A percentile compares a stretch with the other conserved stretches of the same genome.
Conservation (phyloP, 2,888 invertebrate genomes). For the Stratiomys singularior region DNA sequence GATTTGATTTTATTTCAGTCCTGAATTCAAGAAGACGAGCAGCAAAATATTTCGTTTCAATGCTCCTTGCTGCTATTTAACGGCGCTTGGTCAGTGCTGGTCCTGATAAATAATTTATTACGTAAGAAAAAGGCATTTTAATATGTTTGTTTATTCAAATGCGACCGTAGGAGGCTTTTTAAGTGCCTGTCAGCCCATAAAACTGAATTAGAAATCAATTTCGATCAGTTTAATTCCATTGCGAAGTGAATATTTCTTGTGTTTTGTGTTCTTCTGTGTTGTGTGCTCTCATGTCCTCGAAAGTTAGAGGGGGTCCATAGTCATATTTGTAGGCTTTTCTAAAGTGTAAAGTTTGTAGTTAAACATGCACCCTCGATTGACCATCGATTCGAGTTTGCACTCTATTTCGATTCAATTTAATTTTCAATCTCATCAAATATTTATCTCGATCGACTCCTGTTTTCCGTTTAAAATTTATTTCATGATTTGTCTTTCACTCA, state of each 20-base stretch:
- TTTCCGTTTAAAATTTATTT: slow-evolving; percentile 33
- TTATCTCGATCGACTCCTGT: not conserved
- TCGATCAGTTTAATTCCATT: not conserved
- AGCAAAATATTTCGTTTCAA: not conserved
- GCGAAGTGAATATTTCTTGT: not conserved
- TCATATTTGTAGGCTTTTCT: not conserved
- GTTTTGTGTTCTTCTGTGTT: not conserved
- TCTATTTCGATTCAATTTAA: slow-evolving; percentile 59
- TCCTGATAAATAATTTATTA: slow-evolving; percentile 18
- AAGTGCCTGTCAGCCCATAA: not conserved
- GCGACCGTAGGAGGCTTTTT: not conserved
- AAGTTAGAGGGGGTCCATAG: not conserved
- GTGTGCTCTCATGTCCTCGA: too few relatives aligned
- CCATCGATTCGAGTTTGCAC: slow-evolving; percentile 59
- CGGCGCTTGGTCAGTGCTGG: not conserved
- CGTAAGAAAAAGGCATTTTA: slow-evolving; percentile 8
- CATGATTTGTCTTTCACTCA: slow-evolving; percentile 23
- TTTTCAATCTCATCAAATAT: slow-evolving; percentile 39
- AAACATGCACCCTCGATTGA: slow-evolving; percentile 40
- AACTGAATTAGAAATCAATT: not conserved
- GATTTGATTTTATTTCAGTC: slow-evolving; percentile 31
- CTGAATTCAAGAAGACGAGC: not conserved
- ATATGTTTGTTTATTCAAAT: slow-evolving; percentile 14
- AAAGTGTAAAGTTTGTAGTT: slow-evolving; percentile 21
- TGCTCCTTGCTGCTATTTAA: not conserved